Conservation (phyloP, 1,140 invertebrate species). For the Leptopilina boulardi region DNA sequence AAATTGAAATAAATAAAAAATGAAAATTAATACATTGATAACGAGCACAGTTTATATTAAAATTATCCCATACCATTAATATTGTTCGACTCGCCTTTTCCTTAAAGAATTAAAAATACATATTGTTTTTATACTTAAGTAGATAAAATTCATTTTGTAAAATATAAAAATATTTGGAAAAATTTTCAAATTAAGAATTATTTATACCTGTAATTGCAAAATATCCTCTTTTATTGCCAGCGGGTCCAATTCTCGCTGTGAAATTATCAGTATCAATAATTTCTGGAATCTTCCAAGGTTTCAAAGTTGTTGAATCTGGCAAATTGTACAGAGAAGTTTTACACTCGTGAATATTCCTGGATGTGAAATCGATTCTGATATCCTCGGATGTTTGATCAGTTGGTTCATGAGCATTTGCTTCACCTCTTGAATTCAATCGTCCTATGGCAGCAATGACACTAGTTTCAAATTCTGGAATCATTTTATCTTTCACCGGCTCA, state of each 20-base stretch:
- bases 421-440: slow-evolving; percentile 84
- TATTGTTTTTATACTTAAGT: neutral
- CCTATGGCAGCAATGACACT: slow-evolving; percentile 93
- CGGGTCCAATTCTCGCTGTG: slow-evolving; percentile 87
- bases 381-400: slow-evolving; percentile 85
- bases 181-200: slow-evolving; percentile 37
- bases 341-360: slow-evolving; percentile 75
- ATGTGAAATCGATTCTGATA: slow-evolving; percentile 85
- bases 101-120: neutral
- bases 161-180: slow-evolving; percentile 35
- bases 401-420: slow-evolving; percentile 88
- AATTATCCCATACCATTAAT: slow-evolving; percentile 6
- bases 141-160: neutral
- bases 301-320: slow-evolving; percentile 64
- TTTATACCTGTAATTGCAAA: slow-evolving; percentile 85
- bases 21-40: neutral
- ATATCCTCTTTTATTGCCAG: slow-evolving; percentile 88
- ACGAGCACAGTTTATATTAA: neutral
- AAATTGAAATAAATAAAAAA: neutral
- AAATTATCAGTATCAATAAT: slow-evolving; percentile 77
- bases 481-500: slow-evolving; percentile 82
- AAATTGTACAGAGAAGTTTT: slow-evolving; percentile 72
- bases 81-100: slow-evolving; percentile 10
- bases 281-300: slow-evolving; percentile 79
- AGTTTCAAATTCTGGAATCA: slow-evolving; percentile 82